A percentile compares a stretch with the other conserved stretches of the same genome.
Conservation (phyloP, 2,888 invertebrate species). For the Dicyrtoma fusca region DNA sequence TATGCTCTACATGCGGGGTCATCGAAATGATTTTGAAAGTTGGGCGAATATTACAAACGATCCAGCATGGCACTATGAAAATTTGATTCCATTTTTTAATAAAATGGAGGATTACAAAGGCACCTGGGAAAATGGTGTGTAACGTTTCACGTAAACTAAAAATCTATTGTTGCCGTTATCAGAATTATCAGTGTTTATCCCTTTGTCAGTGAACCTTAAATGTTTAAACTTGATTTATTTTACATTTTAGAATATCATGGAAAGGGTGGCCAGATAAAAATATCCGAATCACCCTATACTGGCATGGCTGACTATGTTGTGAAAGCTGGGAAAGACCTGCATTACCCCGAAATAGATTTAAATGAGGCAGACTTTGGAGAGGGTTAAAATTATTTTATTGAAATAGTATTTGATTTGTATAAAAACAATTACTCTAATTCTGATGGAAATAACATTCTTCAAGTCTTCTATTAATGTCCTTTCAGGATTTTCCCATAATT, state of each 20-base stretch:
- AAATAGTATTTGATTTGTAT: too few species aligned
- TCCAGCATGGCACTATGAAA: slow-evolving; percentile 44
- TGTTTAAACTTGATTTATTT: too few species aligned
- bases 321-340: slow-evolving; percentile 46
- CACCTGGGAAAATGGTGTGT: slow-evolving; percentile 7
- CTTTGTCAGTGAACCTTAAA: too few species aligned
- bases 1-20: slow-evolving; percentile 19
- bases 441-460: too few species aligned
- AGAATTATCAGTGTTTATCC: too few species aligned
- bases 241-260: too few species aligned
- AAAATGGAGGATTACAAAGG: slow-evolving; percentile 42
- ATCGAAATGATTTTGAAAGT: slow-evolving; percentile 45
- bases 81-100: slow-evolving; percentile 42
- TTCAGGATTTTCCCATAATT: too few species aligned
- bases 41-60: slow-evolving; percentile 48
- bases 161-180: too few species aligned
- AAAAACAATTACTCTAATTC: too few species aligned
- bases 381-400: too few species aligned
- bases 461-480: too few species aligned
- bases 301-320: slow-evolving; percentile 39
- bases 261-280: not conserved
- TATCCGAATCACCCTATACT: slow-evolving; percentile 2
- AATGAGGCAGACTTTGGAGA: slow-evolving; percentile 43
- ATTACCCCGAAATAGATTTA: slow-evolving; percentile 46
- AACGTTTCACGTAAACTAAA: too few species aligned